Evolutionary conservation across 2,113 vertebrate species (phyloP), one percentile per base, ranked within the genome.

Genomic region (Felis catus): DNA sequence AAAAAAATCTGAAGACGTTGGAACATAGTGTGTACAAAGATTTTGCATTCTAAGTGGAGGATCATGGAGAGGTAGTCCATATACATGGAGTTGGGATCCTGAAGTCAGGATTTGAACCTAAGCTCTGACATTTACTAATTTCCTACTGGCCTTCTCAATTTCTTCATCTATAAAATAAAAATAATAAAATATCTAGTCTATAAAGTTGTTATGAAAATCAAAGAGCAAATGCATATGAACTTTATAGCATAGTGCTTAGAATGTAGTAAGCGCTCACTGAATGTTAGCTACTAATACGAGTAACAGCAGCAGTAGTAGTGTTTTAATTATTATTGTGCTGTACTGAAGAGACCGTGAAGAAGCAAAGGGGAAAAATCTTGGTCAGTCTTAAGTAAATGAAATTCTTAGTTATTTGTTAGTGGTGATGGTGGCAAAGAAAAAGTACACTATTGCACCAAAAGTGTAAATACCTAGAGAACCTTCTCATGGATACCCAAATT

Each of bases 281-380:
- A 68, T 87, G 23, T 90, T 95, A 86, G 29, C 76, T 87, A 76
- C 16, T 76, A 33, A n/a, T 79, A 91, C 16, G 74, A 58, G 48
- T 51, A 31, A 48, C 53, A 61, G 19, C 29, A 51, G 33, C 39
- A 55, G 70, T 33, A 33, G 76, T 33, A 63, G 61, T 90, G 1
- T 78, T 87, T 87, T 93, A 86, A 65, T 81, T 65, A 89, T 74
- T 89, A 84, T 81, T 97, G 39, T 93, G 68, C 53, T 95, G 16
- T 96, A 71, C 80, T 87, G 12, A 87, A 82, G 41, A 71, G 41
- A 87, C 23, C 21, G 1, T 89, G 45, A 89, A 78, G 51, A 93
- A 70, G 36, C 48, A 82, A 70, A 78, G n/a, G 29, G 48, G 33
- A 25, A 21, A 65, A 87, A 71, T 9, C 74, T 91, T 93, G 39